phyloP scores from a whole-genome alignment of 2,888 invertebrate genomes.

The Drosophila paucipuncta region DNA sequence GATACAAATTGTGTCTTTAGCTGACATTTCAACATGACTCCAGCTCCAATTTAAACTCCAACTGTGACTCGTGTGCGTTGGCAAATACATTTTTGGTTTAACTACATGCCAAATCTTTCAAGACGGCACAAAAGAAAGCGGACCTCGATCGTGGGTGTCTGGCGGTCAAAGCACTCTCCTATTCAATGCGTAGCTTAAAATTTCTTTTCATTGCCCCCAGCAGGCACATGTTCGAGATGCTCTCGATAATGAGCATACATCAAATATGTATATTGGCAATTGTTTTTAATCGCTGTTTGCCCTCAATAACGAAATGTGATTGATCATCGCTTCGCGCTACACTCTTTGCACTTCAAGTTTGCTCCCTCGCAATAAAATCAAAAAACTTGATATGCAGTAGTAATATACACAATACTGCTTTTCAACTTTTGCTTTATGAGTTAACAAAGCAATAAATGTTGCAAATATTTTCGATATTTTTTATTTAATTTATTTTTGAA shows the following conservation, averaged over 20 bases:
- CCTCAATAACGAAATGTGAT: conserved; percentile 70
- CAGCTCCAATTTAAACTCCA: conserved; percentile 24
- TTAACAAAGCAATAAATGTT: conserved; percentile 42
- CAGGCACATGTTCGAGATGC: conserved; percentile 36
- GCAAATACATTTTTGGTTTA: conserved; percentile 55
- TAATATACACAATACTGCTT: conserved; percentile 27
- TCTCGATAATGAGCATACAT: conserved; percentile 43
- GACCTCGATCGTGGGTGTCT: conserved; percentile 62
- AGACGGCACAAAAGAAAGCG: conserved; percentile 72
- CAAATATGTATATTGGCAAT: conserved; percentile 37
- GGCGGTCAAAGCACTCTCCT: conserved; percentile 73
- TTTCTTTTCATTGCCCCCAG: conserved; percentile 40
- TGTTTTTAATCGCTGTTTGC: conserved; percentile 53
- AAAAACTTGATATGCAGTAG: conserved; percentile 46
- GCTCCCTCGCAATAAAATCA: conserved; percentile 5
- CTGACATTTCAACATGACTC: conserved; percentile 77
- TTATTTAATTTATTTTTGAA: conserved; percentile 13
- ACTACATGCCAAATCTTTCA: conserved; percentile 50
- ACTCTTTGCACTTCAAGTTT: conserved; percentile 19
- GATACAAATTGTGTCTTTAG: conserved; percentile 72
- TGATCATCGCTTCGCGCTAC: conserved; percentile 57
- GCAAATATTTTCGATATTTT: conserved; percentile 13
- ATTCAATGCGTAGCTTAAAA: conserved; percentile 27
- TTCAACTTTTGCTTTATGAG: conserved; percentile 52
- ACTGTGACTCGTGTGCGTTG: conserved; percentile 49